Base-by-base conservation (phyloP, 1,140 invertebrate genomes). In the Scaptomyza pallida region DNA sequence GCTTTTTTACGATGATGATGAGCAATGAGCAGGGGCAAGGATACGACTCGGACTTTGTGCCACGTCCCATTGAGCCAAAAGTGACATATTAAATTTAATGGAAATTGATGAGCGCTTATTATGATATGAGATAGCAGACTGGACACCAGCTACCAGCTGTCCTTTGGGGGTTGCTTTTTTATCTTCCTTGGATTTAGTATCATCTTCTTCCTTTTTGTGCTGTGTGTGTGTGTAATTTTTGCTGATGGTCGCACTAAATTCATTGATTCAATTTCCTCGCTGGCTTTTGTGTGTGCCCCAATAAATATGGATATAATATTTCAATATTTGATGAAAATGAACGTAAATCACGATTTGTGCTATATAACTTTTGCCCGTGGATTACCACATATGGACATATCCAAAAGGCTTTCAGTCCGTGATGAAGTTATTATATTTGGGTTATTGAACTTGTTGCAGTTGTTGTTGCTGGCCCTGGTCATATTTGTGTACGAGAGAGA, bases 11-110 rank as follows among this genome's bases (percentile, higher is more conserved):
- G 82, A 78, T 75, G 82, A 78, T 78, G 78, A 78, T 69, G 74
- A 54, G 51, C 56, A 43, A 8, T 21, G 3, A 16, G n/a, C n/a
- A 9, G 19, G 12, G 40, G 51, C 12, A n/a, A 52, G 64, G 40
- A 59, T 56, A 43, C 30, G 6, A 8, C 50, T 21, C 60, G 71
- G 52, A 16, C 50, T 30, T 52, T 60, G 40, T 71, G 23, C 70
- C 56, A 68, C 65, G 71, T 70, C 52, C 71, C 71, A 70, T 70
- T 74, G 56, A 75, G 72, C 72, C 60, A 71, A 56, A 78, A 86
- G 82, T 88, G 82, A 88, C 82, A 88, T 88, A 88, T 88, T 88
- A 88, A 88, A 88, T 88, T 88, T 88, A 88, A 88, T 88, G 82
- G 82, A 88, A 88, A 88, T 88, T 88, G 82, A 88, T 88, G 82